Base-by-base conservation (phyloP, 2,797 vertebrate species). In the Arnoldichthys spilopterus region DNA sequence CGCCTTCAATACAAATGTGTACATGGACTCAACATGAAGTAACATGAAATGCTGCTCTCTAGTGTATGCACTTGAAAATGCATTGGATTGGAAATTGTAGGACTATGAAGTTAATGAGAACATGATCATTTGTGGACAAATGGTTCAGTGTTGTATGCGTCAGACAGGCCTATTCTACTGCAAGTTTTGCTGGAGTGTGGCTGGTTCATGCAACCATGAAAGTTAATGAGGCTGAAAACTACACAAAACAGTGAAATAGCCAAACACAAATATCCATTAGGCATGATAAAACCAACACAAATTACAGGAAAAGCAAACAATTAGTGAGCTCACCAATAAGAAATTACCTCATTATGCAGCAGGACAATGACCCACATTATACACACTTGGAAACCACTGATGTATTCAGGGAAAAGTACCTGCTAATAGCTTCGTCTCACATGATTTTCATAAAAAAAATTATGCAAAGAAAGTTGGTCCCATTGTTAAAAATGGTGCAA, bases 11-110 rank as follows among this genome's bases (percentile, higher is more conserved):
- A n/a, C n/a, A n/a, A n/a, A n/a, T n/a, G n/a, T n/a, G 2, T 11
- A 30, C 16, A 0, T 30, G 13, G 3, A 5, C 11, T 6, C 26
- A 59, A 11, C 12, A 28, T 11, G 22, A 58, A 30, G 30, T 12
- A 3, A 30, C 28, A 30, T 59, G 37, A 26, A 68, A 74, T 49
- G 73, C 71, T 79, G 78, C 78, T 58, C 71, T 79, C 78, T 69
- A 28, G 63, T 74, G 78, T 37, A 68, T 2, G 11, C 6, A 3
- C 16, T 15, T n/a, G 24, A 22, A 49, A 79, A 59, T 61, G 40
- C 77, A 24, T n/a, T 30, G 16, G n/a, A 1, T 7, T 54, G 24
- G n/a, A 78, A 53, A 7, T 15, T 6, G 1, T 9, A 22, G 6
- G 15, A 22, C 22, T 26, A 34, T 0, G 8, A 1, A 18, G 37